These are phyloP conservation scores for Pogonophryne albipinna DNA, from an alignment of 2,797 vertebrate species.

Conservation along the genomic window DNA sequence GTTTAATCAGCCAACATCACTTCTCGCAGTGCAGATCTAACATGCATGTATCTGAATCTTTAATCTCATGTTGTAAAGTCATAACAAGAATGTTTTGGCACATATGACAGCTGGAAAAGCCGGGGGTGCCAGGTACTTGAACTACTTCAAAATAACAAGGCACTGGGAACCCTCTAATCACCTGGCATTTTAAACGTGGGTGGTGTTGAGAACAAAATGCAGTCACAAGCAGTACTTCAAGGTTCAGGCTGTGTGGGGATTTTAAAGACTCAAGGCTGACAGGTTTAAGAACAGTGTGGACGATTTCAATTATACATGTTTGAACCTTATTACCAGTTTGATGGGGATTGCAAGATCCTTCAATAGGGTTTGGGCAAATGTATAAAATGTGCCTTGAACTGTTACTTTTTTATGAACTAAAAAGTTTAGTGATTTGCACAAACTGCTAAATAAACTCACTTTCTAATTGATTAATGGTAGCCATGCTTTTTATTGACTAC, in stretches of 20 bases:
- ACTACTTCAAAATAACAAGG: conserved; percentile 70
- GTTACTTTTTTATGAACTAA: not conserved
- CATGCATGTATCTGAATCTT: not conserved
- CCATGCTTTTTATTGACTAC: conserved; percentile 5
- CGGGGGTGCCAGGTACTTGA: conserved; percentile 28
- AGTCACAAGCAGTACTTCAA: conserved; percentile 33
- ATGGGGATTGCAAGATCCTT: not conserved
- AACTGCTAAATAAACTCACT: not conserved
- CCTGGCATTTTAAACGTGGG: conserved; percentile 57
- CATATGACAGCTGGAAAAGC: conserved; percentile 65
- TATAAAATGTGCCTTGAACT: conserved; percentile 1
- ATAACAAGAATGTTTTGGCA: conserved; percentile 33
- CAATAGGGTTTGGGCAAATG: not conserved
- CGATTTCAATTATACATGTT: conserved; percentile 44
- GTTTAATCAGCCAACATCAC: not conserved
- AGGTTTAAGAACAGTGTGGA: conserved; percentile 20
- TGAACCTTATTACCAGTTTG: conserved; percentile 20
- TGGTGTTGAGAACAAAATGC: conserved; percentile 54
- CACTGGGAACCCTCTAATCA: conserved; percentile 71
- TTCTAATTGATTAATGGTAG: conserved; percentile 5
- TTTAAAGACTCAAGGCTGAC: conserved; percentile 28
- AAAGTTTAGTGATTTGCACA: conserved; percentile 12
- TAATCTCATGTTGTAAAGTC: conserved; percentile 18
- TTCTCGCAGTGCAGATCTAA: conserved; percentile 5
- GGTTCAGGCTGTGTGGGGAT: conserved; percentile 23